Percentiles rank a stretch among this genome's conserved stretches.
These are phyloP conservation scores for Clarias batrachus DNA, from an alignment of 2,113 vertebrate species.

Conservation along the genomic window DNA sequence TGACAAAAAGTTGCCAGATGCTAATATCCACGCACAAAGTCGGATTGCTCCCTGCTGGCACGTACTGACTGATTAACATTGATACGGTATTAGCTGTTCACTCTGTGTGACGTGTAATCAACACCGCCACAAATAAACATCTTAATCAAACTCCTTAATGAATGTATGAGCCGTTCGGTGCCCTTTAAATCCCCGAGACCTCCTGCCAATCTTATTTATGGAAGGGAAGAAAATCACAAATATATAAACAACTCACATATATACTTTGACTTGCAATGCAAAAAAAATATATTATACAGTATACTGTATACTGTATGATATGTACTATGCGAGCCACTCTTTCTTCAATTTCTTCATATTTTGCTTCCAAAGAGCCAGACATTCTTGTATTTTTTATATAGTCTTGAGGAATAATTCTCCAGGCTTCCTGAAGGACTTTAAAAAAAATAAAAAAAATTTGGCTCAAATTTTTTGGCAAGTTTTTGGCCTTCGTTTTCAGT, in stretches of 20 bases:
- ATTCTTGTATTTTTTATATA: no score
- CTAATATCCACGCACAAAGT: background rate
- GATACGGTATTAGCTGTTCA: constrained; percentile 12
- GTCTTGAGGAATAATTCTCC: no score
- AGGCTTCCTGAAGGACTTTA: no score
- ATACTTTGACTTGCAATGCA: background rate
- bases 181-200: constrained; percentile 5
- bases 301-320: no score
- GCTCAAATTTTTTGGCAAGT: no score
- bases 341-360: no score
- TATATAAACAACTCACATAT: background rate
- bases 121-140: constrained; percentile 10
- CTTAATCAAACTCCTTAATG: constrained; percentile 25
- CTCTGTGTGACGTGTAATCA: constrained; percentile 22
- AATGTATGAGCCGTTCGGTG: constrained; percentile 6
- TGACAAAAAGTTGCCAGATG: constrained; percentile 21
- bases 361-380: no score
- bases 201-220: constrained; percentile 8
- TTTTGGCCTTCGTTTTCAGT: no score
- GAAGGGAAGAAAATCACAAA: background rate
- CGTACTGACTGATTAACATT: constrained; percentile 17
- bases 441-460: no score
- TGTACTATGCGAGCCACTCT: no score
- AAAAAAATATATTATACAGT: background rate
- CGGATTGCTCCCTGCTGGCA: constrained; percentile 16